These are phyloP conservation scores for Sorex maritimensis DNA, from an alignment of 2,797 vertebrate species.

Conservation along the genomic window DNA sequence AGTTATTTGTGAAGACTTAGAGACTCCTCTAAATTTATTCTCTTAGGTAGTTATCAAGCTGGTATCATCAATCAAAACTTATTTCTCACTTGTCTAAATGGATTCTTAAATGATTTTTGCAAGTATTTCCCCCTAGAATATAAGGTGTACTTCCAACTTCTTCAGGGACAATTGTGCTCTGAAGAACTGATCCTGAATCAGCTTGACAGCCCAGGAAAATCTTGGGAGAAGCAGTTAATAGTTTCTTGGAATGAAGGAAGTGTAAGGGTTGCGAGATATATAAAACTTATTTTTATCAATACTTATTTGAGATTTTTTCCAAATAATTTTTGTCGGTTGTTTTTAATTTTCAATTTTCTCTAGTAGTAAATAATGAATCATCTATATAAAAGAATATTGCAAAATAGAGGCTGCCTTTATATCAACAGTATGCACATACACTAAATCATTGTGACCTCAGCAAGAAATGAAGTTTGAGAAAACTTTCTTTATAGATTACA, in stretches of 20 bases:
- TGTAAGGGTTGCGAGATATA: neutral
- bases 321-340: neutral
- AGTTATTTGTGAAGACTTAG: neutral
- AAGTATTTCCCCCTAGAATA: neutral
- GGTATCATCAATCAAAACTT: neutral
- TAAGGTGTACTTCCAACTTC: neutral
- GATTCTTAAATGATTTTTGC: neutral
- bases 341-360: neutral
- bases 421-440: neutral
- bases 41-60: neutral
- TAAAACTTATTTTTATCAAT: too few relatives aligned
- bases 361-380: neutral
- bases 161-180: neutral
- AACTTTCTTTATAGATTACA: neutral
- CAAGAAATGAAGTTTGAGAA: neutral
- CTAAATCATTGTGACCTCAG: constrained; percentile 1
- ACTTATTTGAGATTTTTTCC: neutral
- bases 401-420: neutral
- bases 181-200: neutral
- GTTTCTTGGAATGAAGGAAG: constrained; percentile 6
- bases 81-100: constrained; percentile 7
- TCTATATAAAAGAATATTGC: neutral
- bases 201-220: neutral
- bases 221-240: neutral
- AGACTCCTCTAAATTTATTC: neutral